Conservation (phyloP, 2,113 vertebrate genomes). For the Dasyprocta punctata region DNA sequence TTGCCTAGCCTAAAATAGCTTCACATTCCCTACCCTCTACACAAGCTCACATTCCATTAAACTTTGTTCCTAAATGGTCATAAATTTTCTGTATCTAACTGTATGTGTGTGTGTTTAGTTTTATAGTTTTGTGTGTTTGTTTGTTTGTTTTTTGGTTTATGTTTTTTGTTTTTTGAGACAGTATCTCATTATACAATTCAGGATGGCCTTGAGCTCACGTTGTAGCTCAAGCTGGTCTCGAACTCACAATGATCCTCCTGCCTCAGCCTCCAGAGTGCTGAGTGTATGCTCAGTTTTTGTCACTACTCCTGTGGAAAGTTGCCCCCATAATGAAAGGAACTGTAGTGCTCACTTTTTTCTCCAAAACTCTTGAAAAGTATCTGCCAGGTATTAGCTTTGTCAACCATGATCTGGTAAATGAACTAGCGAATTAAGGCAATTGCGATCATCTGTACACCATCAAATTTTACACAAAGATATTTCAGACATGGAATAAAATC, state of each 20-base stretch:
- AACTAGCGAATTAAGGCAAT: background rate
- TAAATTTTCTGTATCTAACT: background rate
- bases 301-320: background rate
- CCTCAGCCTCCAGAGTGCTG: too few relatives aligned
- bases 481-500: background rate
- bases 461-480: background rate
- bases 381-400: background rate
- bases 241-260: too few relatives aligned
- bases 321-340: background rate
- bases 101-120: background rate
- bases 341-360: background rate
- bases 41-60: background rate
- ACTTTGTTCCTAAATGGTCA: background rate
- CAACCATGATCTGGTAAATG: background rate
- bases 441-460: background rate
- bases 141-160: too few relatives aligned
- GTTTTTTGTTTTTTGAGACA: too few relatives aligned
- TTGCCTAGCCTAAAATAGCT: background rate
- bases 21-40: accelerated
- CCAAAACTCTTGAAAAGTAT: background rate
- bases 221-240: too few relatives aligned
- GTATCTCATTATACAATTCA: too few relatives aligned
- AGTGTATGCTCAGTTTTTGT: background rate
- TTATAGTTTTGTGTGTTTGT: too few relatives aligned
- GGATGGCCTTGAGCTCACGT: too few relatives aligned